Conservation (phyloP, 2,797 vertebrate species). For the Tolypeutes matacus region DNA sequence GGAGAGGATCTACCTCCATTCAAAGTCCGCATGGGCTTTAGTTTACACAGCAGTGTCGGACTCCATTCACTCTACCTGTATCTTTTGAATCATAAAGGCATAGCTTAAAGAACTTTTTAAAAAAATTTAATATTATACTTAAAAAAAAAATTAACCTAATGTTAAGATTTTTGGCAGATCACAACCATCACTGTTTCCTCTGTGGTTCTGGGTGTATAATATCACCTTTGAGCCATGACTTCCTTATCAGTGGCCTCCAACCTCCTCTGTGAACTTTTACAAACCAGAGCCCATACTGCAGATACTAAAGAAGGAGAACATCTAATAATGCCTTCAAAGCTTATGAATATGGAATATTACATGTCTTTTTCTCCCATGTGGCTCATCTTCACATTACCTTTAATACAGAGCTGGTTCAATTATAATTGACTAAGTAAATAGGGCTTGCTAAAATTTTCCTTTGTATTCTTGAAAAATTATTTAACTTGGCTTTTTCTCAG, state of each 20-base stretch:
- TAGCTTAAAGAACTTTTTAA: neutral
- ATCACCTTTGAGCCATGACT: neutral
- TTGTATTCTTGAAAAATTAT: conserved; percentile 13
- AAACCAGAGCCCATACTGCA: neutral
- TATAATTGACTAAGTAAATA: neutral
- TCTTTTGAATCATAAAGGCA: neutral
- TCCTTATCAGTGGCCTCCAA: neutral
- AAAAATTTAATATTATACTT: neutral
- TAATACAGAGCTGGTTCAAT: neutral
- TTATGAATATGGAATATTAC: neutral
- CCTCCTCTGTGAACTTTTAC: neutral
- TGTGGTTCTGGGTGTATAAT: neutral
- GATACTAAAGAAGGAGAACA: neutral
- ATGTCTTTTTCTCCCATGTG: neutral
- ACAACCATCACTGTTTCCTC: neutral
- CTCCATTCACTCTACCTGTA: neutral
- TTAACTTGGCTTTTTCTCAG: neutral
- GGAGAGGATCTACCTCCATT: no score
- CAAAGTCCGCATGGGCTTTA: rapidly evolving
- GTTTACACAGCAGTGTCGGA: neutral
- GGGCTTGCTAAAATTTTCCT: neutral
- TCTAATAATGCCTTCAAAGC: neutral
- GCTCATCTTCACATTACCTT: neutral
- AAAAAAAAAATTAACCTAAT: neutral
- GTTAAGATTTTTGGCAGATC: neutral